A percentile compares a stretch with the other conserved stretches of the same genome.
These are phyloP conservation scores for Falco naumanni DNA, from an alignment of 2,797 vertebrate genomes.

Conservation along the genomic window DNA sequence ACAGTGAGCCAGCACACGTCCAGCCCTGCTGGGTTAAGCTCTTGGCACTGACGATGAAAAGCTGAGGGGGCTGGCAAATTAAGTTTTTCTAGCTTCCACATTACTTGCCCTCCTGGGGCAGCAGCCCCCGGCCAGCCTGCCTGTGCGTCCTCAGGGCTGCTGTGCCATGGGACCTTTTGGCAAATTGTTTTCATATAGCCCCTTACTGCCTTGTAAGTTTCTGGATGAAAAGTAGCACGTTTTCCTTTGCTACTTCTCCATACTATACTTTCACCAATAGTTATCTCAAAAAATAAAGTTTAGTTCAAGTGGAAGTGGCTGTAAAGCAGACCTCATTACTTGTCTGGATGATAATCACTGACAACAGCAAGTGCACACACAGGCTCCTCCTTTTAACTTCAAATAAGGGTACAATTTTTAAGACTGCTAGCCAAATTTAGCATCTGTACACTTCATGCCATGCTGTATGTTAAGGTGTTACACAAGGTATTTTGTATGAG, in stretches of 20 bases:
- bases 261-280: background rate
- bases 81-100: background rate
- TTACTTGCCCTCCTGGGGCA: background rate
- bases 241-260: background rate
- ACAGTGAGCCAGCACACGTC: background rate
- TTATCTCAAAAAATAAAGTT: background rate
- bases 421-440: background rate
- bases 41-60: background rate
- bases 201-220: background rate
- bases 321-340: background rate
- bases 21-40: background rate
- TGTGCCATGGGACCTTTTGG: background rate
- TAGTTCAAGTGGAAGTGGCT: background rate
- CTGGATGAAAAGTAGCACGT: accelerated
- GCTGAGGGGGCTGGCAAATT: background rate
- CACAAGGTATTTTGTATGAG: background rate
- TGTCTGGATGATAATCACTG: background rate
- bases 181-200: background rate
- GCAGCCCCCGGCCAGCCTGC: accelerated
- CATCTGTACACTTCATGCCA: background rate
- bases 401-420: background rate
- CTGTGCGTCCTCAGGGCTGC: background rate
- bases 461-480: background rate
- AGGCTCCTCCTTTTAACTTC: background rate
- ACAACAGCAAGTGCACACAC: background rate